phyloP scores from a whole-genome alignment of 1,140 invertebrate genomes.

The Bombus huntii region DNA sequence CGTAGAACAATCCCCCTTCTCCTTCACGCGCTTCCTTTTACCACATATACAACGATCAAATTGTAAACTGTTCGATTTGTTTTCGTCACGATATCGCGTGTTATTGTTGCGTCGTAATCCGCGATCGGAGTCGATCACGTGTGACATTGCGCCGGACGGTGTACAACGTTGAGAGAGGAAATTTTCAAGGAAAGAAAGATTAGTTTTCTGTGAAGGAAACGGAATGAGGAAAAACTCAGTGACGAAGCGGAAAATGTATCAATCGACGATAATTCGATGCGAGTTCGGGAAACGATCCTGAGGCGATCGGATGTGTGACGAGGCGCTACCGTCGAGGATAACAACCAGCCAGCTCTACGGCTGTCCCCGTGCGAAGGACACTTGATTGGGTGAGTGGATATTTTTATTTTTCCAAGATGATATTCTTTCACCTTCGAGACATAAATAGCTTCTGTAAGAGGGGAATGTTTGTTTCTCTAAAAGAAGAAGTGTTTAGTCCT shows the following conservation, averaged over 20 bases:
- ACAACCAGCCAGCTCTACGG: slow-evolving; percentile 20
- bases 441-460: background rate
- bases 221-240: slow-evolving; percentile 36
- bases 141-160: slow-evolving; percentile 21
- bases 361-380: slow-evolving; percentile 10
- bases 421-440: background rate
- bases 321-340: slow-evolving; percentile 56
- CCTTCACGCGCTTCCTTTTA: background rate
- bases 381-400: slow-evolving; percentile 52
- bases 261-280: background rate
- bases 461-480: background rate
- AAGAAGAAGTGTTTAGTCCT: background rate
- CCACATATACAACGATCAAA: background rate
- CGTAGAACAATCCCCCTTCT: background rate
- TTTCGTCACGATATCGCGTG: no score
- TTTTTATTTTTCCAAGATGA: no score
- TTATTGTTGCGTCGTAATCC: background rate
- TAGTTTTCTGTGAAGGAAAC: background rate
- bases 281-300: slow-evolving; percentile 47
- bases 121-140: slow-evolving; percentile 8
- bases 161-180: background rate
- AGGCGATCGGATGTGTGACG: slow-evolving; percentile 57
- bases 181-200: background rate
- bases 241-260: slow-evolving; percentile 9
- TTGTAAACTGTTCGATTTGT: background rate